A percentile compares a stretch with the other conserved stretches of the same genome.
Conservation (phyloP, 2,113 vertebrate genomes). For the Suncus etruscus region DNA sequence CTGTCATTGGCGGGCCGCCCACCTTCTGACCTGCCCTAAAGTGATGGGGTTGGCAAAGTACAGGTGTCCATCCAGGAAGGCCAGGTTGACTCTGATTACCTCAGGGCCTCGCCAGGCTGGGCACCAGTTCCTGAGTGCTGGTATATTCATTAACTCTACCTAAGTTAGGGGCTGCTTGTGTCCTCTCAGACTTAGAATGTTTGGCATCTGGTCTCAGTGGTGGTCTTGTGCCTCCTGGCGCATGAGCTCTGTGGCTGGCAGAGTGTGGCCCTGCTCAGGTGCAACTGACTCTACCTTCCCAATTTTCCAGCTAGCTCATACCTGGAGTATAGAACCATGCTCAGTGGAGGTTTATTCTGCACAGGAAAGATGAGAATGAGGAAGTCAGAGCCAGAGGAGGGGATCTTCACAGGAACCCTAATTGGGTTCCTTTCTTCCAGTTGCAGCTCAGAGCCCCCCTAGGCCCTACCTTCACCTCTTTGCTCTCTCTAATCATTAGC, state of each 20-base stretch:
- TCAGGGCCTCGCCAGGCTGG: background rate
- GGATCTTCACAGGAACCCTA: background rate
- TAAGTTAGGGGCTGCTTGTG: background rate
- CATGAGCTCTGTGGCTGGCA: background rate
- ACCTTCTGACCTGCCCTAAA: background rate
- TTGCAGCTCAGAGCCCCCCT: background rate
- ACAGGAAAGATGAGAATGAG: background rate
- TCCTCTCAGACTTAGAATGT: background rate
- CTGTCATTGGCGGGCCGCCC: background rate
- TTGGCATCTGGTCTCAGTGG: background rate
- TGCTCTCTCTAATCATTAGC: background rate
- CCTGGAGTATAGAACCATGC: background rate
- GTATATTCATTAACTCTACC: background rate
- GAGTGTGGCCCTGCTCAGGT: background rate
- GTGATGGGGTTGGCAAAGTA: background rate
- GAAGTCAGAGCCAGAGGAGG: background rate
- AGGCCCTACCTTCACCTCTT: background rate
- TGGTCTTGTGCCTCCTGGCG: background rate
- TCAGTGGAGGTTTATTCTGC: too few relatives aligned
- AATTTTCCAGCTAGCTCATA: too few relatives aligned
- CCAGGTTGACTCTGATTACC: background rate
- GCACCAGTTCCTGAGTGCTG: background rate
- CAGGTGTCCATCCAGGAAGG: background rate
- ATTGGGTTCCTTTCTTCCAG: background rate
- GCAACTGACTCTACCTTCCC: background rate